These are phyloP conservation scores for Mastigias papua DNA, from an alignment of 30 jellyfish, hydroid and myxozoan genomes.

Conservation along the genomic window DNA sequence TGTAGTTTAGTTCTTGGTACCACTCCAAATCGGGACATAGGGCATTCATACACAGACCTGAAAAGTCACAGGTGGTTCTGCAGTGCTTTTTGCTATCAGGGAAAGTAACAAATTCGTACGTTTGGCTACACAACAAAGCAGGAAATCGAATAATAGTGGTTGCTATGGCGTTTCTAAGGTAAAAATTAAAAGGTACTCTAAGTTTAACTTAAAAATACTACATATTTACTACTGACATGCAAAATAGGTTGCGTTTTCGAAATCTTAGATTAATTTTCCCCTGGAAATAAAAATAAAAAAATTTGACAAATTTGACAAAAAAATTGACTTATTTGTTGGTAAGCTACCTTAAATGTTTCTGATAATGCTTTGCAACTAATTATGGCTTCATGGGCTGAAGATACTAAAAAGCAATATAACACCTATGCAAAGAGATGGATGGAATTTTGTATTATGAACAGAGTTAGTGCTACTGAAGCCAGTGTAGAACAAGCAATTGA, in stretches of 20 bases:
- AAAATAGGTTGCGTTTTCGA: neutral
- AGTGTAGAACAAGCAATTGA: neutral
- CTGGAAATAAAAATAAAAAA: neutral
- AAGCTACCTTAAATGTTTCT: neutral
- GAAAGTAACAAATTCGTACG: neutral
- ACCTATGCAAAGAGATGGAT: neutral
- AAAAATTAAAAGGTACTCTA: neutral
- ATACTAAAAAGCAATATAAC: neutral
- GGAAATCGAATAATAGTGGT: neutral
- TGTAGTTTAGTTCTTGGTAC: too few species aligned
- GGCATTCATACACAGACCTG: conserved; percentile 14
- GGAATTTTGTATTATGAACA: neutral
- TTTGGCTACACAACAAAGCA: neutral
- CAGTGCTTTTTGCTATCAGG: neutral
- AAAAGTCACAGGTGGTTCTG: conserved; percentile 15
- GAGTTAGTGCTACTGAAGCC: neutral
- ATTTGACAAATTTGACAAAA: neutral
- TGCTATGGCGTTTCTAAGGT: conserved; percentile 16
- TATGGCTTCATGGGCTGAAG: neutral
- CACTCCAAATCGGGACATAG: too few species aligned
- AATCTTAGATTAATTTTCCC: neutral
- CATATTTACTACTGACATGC: neutral
- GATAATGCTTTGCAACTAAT: neutral
- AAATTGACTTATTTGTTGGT: conserved; percentile 1
- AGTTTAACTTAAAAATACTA: neutral